Evolutionary conservation across 1,140 invertebrate genomes (phyloP).

Genomic region (Penaeus chinensis): DNA sequence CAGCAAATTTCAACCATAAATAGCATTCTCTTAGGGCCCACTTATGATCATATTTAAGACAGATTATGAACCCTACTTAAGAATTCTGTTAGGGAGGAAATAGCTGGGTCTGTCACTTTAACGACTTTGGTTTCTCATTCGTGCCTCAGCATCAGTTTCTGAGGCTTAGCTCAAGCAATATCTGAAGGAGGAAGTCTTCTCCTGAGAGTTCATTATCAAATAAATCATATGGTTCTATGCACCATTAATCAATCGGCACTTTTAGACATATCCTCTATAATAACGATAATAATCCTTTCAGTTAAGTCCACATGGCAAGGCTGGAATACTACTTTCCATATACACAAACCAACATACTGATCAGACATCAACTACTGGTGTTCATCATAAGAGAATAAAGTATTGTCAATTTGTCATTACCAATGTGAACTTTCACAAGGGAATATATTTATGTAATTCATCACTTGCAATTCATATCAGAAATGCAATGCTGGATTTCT

Average conservation of each 20-base stretch:
- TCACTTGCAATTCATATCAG: conserved; percentile 19
- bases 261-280: conserved; percentile 6
- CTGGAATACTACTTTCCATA: conserved; percentile 16
- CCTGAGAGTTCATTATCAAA: conserved; percentile 32
- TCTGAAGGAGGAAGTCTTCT: conserved; percentile 23
- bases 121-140: conserved; percentile 35
- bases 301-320: conserved; percentile 11
- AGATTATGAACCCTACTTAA: conserved; percentile 8
- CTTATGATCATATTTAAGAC: neutral
- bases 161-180: conserved; percentile 24
- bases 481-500: conserved; percentile 10
- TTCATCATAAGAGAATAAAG: neutral
- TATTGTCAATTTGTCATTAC: conserved; percentile 23
- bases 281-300: conserved; percentile 20
- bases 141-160: conserved; percentile 11
- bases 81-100: conserved; percentile 9
- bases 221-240: conserved; percentile 17
- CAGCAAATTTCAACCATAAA: conserved; percentile 15
- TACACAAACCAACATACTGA: conserved; percentile 17
- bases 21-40: conserved; percentile 27
- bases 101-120: conserved; percentile 21
- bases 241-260: conserved; percentile 23
- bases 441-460: conserved; percentile 27
- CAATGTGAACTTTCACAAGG: conserved; percentile 8
- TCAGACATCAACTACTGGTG: conserved; percentile 20